Evolutionary conservation across 2,113 vertebrate species (phyloP).

Genomic region (Andinoacara biseriatus): DNA sequence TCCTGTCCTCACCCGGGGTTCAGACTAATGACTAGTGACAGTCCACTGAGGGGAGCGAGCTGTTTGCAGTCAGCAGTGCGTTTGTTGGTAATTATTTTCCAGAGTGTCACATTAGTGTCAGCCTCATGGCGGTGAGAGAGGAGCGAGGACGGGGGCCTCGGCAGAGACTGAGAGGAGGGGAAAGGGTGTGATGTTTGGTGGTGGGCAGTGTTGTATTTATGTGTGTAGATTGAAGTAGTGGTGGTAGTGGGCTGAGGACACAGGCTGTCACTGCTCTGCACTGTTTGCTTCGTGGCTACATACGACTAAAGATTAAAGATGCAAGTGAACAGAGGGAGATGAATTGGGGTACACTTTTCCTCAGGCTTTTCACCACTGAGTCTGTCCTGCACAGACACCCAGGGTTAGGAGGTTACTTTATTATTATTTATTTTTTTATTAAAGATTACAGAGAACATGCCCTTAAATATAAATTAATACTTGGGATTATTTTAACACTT

Average conservation of each 20-base stretch:
- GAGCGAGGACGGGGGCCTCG: conserved; percentile 77
- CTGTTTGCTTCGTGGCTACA: conserved; percentile 41
- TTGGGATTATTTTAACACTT: no score
- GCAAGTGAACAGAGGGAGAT: conserved; percentile 17
- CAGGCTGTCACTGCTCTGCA: conserved; percentile 61
- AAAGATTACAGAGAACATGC: not conserved
- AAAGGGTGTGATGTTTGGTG: conserved; percentile 71
- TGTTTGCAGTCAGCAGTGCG: conserved; percentile 96
- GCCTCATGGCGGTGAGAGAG: conserved; percentile 91
- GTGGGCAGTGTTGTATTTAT: conserved; percentile 60
- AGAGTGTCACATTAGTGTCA: conserved; percentile 98
- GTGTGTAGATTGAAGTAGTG: conserved; percentile 35
- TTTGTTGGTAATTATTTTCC: conserved; percentile 99
- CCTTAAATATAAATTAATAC: not conserved
- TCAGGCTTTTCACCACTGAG: not conserved
- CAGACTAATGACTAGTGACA: conserved; percentile 95
- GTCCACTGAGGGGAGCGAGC: conserved; percentile 92
- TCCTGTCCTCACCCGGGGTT: conserved; percentile 72
- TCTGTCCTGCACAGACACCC: conserved; percentile 1
- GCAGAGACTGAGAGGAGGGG: conserved; percentile 25
- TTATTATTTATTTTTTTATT: no score
- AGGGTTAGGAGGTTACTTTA: no score
- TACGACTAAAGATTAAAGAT: conserved; percentile 20
- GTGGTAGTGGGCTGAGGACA: conserved; percentile 48
- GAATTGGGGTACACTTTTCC: not conserved